phyloP scores from a whole-genome alignment of 1,140 invertebrate genomes.

The Drosophila bocki region DNA sequence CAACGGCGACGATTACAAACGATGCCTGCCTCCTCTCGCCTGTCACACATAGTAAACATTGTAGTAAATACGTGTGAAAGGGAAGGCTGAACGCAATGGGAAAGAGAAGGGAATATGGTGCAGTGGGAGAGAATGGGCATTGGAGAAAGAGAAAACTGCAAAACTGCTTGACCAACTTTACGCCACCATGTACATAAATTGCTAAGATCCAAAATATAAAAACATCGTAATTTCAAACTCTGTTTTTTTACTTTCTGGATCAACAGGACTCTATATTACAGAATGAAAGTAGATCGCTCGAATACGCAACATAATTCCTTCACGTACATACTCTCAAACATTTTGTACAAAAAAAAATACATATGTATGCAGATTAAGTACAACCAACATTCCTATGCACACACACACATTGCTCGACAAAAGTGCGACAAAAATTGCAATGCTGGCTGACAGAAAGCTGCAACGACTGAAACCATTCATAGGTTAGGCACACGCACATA shows the following conservation, averaged over 20 bases:
- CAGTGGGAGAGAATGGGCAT: background rate
- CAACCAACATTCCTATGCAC: slow-evolving; percentile 16
- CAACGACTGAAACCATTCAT: slow-evolving; percentile 45
- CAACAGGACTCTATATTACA: background rate
- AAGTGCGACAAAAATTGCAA: slow-evolving; percentile 35
- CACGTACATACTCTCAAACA: background rate
- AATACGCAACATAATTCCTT: slow-evolving; percentile 7
- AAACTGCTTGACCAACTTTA: slow-evolving; percentile 40
- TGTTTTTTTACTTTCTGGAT: background rate
- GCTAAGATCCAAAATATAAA: background rate
- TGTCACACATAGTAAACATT: slow-evolving; percentile 80
- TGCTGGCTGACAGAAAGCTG: slow-evolving; percentile 31
- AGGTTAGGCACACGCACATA: slow-evolving; percentile 54
- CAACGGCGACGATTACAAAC: slow-evolving; percentile 39
- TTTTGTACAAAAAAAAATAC: background rate
- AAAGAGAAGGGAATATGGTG: slow-evolving; percentile 6
- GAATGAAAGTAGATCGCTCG: slow-evolving; percentile 7
- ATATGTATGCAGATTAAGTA: slow-evolving; percentile 10
- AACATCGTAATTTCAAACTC: background rate
- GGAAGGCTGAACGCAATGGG: slow-evolving; percentile 8
- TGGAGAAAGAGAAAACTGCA: slow-evolving; percentile 2
- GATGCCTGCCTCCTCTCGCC: slow-evolving; percentile 12
- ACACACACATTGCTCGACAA: background rate
- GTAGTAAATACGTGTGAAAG: slow-evolving; percentile 70
- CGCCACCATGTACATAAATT: slow-evolving; percentile 1